A percentile compares a stretch with the other conserved stretches of the same genome.
Evolutionary conservation across 2,888 invertebrate species (phyloP).

Genomic region (Gastracanthus pulcherrimus): DNA sequence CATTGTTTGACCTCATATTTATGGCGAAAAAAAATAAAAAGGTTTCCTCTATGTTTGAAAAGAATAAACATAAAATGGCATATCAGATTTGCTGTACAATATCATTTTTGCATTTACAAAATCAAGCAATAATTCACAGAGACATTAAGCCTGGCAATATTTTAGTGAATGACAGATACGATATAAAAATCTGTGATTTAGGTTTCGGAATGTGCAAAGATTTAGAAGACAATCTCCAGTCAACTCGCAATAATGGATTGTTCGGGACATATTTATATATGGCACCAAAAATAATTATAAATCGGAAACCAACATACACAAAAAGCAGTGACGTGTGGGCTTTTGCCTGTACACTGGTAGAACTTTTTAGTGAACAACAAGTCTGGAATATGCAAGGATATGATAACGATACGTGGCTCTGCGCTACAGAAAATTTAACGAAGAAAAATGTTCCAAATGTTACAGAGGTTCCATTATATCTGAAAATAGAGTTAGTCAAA

Average conservation of each 20-base stretch:
- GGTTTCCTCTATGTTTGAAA: too few species aligned
- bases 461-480: too few species aligned
- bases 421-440: too few species aligned
- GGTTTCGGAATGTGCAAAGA: not conserved
- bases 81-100: not conserved
- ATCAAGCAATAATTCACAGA: not conserved
- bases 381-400: not conserved
- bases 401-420: too few species aligned
- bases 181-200: not conserved
- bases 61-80: too few species aligned
- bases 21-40: not conserved
- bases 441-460: too few species aligned
- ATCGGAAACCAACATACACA: not conserved
- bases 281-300: not conserved
- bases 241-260: not conserved
- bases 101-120: not conserved
- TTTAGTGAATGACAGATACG: not conserved
- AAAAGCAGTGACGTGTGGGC: not conserved
- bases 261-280: not conserved
- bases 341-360: not conserved
- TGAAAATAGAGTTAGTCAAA: too few species aligned
- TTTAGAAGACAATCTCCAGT: not conserved
- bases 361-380: not conserved
- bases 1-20: not conserved
- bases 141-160: not conserved